Conservation (phyloP, 1,140 invertebrate genomes). For the Lepidostoma basale region DNA sequence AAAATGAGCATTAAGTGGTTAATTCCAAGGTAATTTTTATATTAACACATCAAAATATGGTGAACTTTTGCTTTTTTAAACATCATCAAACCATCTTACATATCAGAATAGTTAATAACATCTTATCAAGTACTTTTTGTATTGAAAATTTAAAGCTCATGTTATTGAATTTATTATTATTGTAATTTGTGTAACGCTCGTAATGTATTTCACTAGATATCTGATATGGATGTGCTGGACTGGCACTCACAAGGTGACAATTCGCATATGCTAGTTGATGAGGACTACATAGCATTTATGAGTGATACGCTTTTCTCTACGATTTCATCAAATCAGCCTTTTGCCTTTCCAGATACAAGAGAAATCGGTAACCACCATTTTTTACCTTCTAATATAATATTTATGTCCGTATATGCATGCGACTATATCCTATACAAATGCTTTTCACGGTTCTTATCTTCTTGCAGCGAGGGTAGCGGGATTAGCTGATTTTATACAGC, state of each 20-base stretch:
- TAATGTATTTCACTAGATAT: constrained; percentile 62
- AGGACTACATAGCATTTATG: constrained; percentile 88
- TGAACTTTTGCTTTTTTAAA: too few relatives aligned
- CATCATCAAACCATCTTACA: too few relatives aligned
- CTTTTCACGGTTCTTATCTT: background rate
- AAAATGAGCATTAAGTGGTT: too few relatives aligned
- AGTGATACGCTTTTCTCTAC: constrained; percentile 90
- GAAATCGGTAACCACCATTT: constrained; percentile 80
- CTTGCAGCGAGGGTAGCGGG: constrained; percentile 65
- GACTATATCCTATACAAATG: too few relatives aligned
- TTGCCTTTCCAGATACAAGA: constrained; percentile 94
- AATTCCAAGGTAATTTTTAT: too few relatives aligned
- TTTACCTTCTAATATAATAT: background rate
- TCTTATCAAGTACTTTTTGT: too few relatives aligned
- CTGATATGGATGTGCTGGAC: constrained; percentile 79
- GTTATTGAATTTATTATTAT: too few relatives aligned
- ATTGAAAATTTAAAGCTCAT: too few relatives aligned
- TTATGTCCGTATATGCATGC: background rate
- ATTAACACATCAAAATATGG: too few relatives aligned
- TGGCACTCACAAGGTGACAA: constrained; percentile 72
- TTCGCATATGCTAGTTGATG: constrained; percentile 82
- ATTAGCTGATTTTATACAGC: constrained; percentile 95
- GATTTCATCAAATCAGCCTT: constrained; percentile 85
- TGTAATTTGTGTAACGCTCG: too few relatives aligned
- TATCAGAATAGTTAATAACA: too few relatives aligned